These are phyloP conservation scores for Caenorhabditis macrosperma DNA, from an alignment of 2,888 invertebrate genomes.

Conservation along the genomic window DNA sequence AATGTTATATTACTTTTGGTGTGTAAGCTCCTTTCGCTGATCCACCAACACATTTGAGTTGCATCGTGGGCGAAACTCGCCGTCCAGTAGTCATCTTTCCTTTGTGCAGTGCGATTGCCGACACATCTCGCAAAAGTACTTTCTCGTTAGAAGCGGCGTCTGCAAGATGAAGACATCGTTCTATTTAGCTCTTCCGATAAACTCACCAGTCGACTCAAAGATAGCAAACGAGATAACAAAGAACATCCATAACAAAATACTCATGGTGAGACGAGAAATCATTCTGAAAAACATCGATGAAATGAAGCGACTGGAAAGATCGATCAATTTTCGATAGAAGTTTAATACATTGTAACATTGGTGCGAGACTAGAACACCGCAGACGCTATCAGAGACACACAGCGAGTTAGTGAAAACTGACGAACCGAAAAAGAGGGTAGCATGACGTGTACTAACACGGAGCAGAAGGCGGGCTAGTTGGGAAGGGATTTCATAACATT, in stretches of 20 bases:
- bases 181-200: neutral
- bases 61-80: conserved; percentile 71
- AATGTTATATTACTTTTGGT: conserved; percentile 52
- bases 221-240: conserved; percentile 33
- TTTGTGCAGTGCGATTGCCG: conserved; percentile 69
- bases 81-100: conserved; percentile 70
- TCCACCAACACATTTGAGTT: conserved; percentile 82
- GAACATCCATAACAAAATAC: conserved; percentile 51
- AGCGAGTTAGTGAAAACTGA: neutral
- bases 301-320: neutral
- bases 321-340: neutral
- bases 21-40: conserved; percentile 80
- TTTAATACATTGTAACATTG: conserved; percentile 6
- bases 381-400: neutral
- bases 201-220: conserved; percentile 33
- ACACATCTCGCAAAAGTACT: conserved; percentile 69
- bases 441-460: conserved; percentile 38
- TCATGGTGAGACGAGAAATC: conserved; percentile 34
- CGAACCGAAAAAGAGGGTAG: neutral
- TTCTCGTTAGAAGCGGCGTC: conserved; percentile 46
- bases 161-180: neutral
- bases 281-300: conserved; percentile 18
- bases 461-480: no score
- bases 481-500: no score
- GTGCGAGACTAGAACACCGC: conserved; percentile 5